Conservation (phyloP, 2,113 vertebrate genomes). For the Arenaria interpres region DNA sequence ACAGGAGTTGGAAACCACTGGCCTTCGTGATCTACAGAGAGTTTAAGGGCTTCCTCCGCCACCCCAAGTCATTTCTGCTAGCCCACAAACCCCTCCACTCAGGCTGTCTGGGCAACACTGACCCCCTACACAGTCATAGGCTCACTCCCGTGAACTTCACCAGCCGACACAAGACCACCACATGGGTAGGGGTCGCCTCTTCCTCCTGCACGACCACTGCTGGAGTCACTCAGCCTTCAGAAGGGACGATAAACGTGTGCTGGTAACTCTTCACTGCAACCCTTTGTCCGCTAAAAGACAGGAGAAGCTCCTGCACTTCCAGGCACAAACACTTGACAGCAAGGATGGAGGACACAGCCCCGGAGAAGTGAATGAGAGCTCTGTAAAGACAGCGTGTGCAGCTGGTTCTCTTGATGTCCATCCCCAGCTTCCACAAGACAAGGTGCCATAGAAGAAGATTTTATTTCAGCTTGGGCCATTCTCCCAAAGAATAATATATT, state of each 20-base stretch:
- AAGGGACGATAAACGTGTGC: accelerated
- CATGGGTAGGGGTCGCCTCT: accelerated
- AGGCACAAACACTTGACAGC: background rate
- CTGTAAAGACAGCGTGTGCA: background rate
- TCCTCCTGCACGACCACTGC: background rate
- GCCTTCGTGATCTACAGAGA: background rate
- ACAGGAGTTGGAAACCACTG: background rate
- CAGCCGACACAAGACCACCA: background rate
- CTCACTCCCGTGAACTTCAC: background rate
- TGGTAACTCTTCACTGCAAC: background rate
- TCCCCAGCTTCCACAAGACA: background rate
- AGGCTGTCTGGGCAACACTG: background rate
- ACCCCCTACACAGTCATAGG: accelerated
- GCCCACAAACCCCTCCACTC: background rate
- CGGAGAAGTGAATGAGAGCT: background rate
- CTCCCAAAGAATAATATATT: background rate
- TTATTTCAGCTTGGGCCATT: background rate
- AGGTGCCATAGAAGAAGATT: background rate
- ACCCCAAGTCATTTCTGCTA: background rate
- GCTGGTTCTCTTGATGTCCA: background rate
- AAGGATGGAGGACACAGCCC: accelerated
- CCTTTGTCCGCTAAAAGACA: background rate
- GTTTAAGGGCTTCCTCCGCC: background rate
- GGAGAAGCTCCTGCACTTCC: background rate
- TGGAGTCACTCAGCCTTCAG: background rate